A percentile compares a stretch with the other conserved stretches of the same genome.
phyloP scores from a whole-genome alignment of 2,888 invertebrate species.

The Ochlodes sylvanus region DNA sequence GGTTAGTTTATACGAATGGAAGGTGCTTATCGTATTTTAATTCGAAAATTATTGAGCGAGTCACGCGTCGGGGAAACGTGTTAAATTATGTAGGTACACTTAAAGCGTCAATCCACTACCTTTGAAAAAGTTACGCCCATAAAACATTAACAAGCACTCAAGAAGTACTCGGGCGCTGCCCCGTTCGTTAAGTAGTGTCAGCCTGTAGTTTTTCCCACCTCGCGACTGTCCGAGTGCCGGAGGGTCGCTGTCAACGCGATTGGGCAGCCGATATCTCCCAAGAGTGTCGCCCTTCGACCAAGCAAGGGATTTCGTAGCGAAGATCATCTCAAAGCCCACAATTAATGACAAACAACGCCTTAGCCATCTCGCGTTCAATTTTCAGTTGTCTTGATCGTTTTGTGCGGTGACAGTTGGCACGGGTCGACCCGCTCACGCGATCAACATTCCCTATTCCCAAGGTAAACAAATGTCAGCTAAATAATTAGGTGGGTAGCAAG shows the following conservation, averaged over 20 bases:
- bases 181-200: conserved; percentile 83
- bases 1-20: conserved; percentile 46
- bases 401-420: conserved; percentile 75
- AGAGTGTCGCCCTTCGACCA: conserved; percentile 71
- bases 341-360: conserved; percentile 80
- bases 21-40: conserved; percentile 49
- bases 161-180: conserved; percentile 79
- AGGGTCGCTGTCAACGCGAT: conserved; percentile 82
- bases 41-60: conserved; percentile 53
- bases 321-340: conserved; percentile 82
- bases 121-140: conserved; percentile 83
- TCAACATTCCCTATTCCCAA: conserved; percentile 57
- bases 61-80: conserved; percentile 70
- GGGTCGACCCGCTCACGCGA: conserved; percentile 68
- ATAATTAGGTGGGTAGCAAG: conserved; percentile 10
- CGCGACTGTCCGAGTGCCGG: conserved; percentile 65
- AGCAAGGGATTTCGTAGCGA: conserved; percentile 60
- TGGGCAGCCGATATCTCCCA: conserved; percentile 81
- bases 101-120: conserved; percentile 82
- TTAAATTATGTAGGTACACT: conserved; percentile 83
- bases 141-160: conserved; percentile 85
- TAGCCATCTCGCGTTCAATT: conserved; percentile 72
- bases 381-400: conserved; percentile 79
- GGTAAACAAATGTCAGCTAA: conserved; percentile 42
- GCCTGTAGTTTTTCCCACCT: conserved; percentile 84